phyloP scores from a whole-genome alignment of 2,888 invertebrate species.

The Lasius platythorax region DNA sequence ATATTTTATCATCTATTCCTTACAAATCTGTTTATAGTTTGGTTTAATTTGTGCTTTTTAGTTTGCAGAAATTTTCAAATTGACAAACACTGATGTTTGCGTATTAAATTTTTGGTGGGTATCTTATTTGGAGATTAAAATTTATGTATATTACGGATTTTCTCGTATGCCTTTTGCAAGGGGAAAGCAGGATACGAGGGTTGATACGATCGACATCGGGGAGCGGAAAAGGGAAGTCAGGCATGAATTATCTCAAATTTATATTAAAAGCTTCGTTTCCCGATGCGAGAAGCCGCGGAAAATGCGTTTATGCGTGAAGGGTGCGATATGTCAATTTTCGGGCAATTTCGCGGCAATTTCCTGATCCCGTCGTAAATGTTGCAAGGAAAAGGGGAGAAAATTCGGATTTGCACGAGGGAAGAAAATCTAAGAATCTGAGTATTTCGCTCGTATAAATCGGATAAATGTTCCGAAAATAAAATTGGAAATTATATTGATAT shows the following conservation, averaged over 20 bases:
- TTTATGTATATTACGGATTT: conserved; percentile 1
- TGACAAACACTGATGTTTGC: not conserved
- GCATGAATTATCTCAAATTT: conserved; percentile 51
- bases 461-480: conserved; percentile 3
- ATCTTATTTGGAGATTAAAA: conserved; percentile 12
- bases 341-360: conserved; percentile 84
- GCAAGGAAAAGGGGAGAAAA: conserved; percentile 47
- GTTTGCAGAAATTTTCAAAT: not conserved
- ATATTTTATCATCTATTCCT: not conserved
- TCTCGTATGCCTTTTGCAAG: not conserved
- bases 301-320: conserved; percentile 63
- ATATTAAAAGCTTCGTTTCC: conserved; percentile 47
- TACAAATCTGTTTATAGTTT: not conserved
- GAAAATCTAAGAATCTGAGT: not conserved
- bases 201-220: conserved; percentile 30
- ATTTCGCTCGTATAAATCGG: not conserved
- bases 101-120: not conserved
- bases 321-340: conserved; percentile 79
- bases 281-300: conserved; percentile 40
- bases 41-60: not conserved
- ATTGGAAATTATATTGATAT: not conserved
- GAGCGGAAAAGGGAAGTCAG: conserved; percentile 35
- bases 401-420: conserved; percentile 42
- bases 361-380: conserved; percentile 72
- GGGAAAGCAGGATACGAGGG: not conserved